Conservation (phyloP, 2,797 vertebrate genomes). For the Macroramphosus scolopax region DNA sequence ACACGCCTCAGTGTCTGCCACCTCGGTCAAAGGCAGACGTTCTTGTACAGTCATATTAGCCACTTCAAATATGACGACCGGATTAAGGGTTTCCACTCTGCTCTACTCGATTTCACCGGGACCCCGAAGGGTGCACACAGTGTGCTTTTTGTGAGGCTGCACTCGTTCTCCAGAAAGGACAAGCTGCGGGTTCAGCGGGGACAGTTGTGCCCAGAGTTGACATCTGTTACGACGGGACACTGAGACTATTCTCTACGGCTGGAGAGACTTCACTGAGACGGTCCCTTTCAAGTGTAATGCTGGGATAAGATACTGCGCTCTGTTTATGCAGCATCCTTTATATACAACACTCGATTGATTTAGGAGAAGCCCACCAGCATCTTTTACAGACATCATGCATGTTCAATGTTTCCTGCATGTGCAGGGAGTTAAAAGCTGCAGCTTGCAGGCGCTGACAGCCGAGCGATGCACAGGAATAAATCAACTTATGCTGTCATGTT, state of each 20-base stretch:
- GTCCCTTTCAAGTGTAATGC: constrained; percentile 59
- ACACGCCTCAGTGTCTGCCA: constrained; percentile 50
- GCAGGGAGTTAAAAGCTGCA: too few species aligned
- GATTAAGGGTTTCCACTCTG: constrained; percentile 48
- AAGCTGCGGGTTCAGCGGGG: constrained; percentile 31
- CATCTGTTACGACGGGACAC: constrained; percentile 39
- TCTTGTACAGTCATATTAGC: constrained; percentile 45
- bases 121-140: constrained; percentile 20
- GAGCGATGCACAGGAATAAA: too few species aligned
- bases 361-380: too few species aligned
- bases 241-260: constrained; percentile 35
- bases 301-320: constrained; percentile 37
- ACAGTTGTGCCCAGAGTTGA: constrained; percentile 41
- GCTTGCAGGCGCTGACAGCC: too few species aligned
- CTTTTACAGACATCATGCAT: too few species aligned
- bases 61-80: constrained; percentile 67
- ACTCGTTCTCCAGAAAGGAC: constrained; percentile 26
- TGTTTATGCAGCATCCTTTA: too few species aligned
- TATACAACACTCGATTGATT: too few species aligned
- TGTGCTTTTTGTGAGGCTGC: constrained; percentile 40
- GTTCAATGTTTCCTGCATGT: constrained; percentile 32
- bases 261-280: constrained; percentile 28
- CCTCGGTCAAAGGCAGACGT: constrained; percentile 52
- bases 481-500: too few species aligned
- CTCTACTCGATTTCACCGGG: constrained; percentile 33